Conservation (phyloP, 2,888 invertebrate species). For the Epistrophe eligans region DNA sequence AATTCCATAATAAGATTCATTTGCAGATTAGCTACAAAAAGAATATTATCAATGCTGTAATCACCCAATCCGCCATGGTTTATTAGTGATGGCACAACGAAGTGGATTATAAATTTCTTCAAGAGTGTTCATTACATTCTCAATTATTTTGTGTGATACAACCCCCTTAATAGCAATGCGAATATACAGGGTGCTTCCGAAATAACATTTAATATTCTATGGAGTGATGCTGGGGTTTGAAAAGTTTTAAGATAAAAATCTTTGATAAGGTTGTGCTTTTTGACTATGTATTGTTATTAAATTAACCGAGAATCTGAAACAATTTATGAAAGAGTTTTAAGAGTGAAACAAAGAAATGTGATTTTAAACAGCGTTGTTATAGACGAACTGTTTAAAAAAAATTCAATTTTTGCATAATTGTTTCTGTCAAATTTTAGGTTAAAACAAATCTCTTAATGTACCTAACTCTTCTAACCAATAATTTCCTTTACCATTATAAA, state of each 20-base stretch:
- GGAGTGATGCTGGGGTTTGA: not conserved
- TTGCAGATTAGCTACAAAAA: constrained; percentile 17
- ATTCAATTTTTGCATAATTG: too few species aligned
- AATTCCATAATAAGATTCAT: constrained; percentile 25
- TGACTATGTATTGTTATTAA: too few species aligned
- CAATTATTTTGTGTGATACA: not conserved
- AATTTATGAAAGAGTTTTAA: too few species aligned
- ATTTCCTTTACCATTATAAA: too few species aligned
- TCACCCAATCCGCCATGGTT: constrained; percentile 32
- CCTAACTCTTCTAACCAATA: too few species aligned
- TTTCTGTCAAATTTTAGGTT: too few species aligned
- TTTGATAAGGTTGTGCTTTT: too few species aligned
- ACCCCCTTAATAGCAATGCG: not conserved
- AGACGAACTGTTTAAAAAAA: too few species aligned
- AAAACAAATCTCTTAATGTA: too few species aligned
- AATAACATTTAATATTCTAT: not conserved
- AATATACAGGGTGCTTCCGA: not conserved
- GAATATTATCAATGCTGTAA: constrained; percentile 21
- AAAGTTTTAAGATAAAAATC: not conserved
- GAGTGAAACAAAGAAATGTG: too few species aligned
- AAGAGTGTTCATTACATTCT: constrained; percentile 51
- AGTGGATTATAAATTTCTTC: constrained; percentile 66
- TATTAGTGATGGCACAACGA: constrained; percentile 39
- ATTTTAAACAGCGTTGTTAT: too few species aligned
- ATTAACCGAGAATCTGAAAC: too few species aligned